Evolutionary conservation across 2,113 vertebrate species (phyloP).

Genomic region (Cavia porcellus): DNA sequence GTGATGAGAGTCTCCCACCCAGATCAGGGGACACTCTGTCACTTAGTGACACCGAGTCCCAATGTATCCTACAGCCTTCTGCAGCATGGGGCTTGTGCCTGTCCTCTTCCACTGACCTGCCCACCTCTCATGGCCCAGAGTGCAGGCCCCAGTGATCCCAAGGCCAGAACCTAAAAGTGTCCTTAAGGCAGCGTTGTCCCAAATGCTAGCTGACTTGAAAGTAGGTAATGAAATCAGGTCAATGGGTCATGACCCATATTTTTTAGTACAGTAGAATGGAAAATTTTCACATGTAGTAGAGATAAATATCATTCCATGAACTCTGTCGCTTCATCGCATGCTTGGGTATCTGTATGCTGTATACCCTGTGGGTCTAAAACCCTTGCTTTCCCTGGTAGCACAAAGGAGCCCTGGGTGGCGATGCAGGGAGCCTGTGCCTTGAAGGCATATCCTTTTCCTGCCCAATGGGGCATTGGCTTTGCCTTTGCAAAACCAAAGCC

Average conservation of each 20-base stretch:
- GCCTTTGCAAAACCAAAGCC: not conserved
- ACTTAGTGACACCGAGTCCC: not conserved
- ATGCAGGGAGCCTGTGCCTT: accelerated
- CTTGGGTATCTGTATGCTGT: accelerated
- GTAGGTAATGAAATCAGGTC: not conserved
- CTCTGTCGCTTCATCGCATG: not conserved
- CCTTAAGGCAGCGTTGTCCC: not conserved
- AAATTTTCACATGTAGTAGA: not conserved
- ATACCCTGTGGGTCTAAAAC: not conserved
- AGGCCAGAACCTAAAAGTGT: not conserved
- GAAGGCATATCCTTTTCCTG: not conserved
- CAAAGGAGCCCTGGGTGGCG: not conserved
- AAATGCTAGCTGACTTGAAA: not conserved
- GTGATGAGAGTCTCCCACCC: not conserved
- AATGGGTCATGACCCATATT: not conserved
- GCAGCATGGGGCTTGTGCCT: not conserved
- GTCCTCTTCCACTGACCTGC: not conserved
- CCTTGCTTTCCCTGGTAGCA: not conserved
- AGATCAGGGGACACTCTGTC: not conserved
- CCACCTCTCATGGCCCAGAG: not conserved
- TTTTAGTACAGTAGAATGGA: not conserved
- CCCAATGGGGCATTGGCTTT: not conserved
- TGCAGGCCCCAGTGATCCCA: not conserved
- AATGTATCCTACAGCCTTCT: not conserved
- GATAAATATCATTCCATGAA: not conserved